These are phyloP conservation scores for Phortica magna DNA, from an alignment of 2,888 invertebrate genomes.

Conservation along the genomic window DNA sequence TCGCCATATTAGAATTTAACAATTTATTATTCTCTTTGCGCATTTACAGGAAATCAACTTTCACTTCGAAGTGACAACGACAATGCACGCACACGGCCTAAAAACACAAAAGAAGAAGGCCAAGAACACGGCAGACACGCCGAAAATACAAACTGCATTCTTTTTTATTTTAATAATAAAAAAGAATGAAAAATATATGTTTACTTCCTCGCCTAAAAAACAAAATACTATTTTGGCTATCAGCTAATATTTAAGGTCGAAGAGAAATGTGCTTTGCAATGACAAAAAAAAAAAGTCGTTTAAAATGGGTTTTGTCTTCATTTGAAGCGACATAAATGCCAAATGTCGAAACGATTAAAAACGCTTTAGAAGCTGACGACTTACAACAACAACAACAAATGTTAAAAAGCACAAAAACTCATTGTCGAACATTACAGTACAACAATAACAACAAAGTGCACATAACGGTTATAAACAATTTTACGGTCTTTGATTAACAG, in stretches of 20 bases:
- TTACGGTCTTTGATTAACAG: slow-evolving; percentile 16
- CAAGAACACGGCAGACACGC: too few species aligned
- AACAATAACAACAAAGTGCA: background rate
- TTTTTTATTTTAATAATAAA: too few species aligned
- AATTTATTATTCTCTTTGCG: background rate
- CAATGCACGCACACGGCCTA: background rate
- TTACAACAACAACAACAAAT: background rate
- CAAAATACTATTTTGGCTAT: too few species aligned
- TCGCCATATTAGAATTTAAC: too few species aligned
- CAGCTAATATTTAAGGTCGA: background rate
- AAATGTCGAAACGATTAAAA: slow-evolving; percentile 8
- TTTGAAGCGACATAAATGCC: background rate
- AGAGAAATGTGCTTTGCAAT: background rate
- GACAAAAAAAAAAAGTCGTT: too few species aligned
- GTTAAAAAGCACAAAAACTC: background rate
- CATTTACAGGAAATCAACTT: slow-evolving; percentile 22
- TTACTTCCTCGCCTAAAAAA: too few species aligned
- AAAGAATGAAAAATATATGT: too few species aligned
- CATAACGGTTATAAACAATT: slow-evolving; percentile 16
- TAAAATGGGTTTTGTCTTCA: background rate
- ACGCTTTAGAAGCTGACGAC: background rate
- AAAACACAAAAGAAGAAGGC: too few species aligned
- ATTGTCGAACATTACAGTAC: background rate
- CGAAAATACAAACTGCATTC: too few species aligned
- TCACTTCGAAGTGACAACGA: background rate